Evolutionary conservation across 1,140 invertebrate species (phyloP), one percentile per base, ranked within the genome.

Genomic region (Drosophila elegans): DNA sequence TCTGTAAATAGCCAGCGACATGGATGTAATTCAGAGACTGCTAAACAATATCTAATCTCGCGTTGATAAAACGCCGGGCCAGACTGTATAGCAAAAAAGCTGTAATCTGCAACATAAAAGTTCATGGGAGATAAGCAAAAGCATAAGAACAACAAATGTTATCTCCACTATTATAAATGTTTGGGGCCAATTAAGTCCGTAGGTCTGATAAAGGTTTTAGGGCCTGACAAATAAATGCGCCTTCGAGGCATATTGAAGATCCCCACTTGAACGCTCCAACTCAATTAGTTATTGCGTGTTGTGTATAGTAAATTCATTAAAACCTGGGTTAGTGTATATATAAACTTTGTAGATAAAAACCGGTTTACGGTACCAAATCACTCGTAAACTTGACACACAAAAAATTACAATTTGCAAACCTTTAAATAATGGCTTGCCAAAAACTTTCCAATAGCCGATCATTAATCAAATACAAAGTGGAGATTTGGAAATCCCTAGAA

Each of bases 321-420:
- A 72, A 57, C 54, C 74, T 53, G 29, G 11, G 16, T 48, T 41
- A 51, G 45, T 56, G 41, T 69, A 68, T 34, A 32, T 39, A 48
- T 34, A 32, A 36, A 45, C n/a, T 54, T 59, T 59, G 52, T 11
- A 11, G 21, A 27, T 42, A 16, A 54, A 46, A 55, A 78, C 51
- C 21, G 39, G 45, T 77, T 49, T 74, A 42, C 39, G 60, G 42
- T 53, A 16, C 16, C 13, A 25, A 32, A 38, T 39, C 4, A 25
- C 36, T 38, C 25, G 42, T 36, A 59, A 64, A 64, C 79, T 82
- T 82, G 79, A 77, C 79, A 82, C 68, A 82, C 13, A 82, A 82
- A 82, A 71, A 48, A 39, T 48, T 3, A 55, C 16, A 16, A 25
- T 42, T 41, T 41, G 54, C 56, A 41, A 78, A 38, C 44, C 66